phyloP scores from a whole-genome alignment of 2,888 invertebrate genomes.

The Protophormia terraenovae region DNA sequence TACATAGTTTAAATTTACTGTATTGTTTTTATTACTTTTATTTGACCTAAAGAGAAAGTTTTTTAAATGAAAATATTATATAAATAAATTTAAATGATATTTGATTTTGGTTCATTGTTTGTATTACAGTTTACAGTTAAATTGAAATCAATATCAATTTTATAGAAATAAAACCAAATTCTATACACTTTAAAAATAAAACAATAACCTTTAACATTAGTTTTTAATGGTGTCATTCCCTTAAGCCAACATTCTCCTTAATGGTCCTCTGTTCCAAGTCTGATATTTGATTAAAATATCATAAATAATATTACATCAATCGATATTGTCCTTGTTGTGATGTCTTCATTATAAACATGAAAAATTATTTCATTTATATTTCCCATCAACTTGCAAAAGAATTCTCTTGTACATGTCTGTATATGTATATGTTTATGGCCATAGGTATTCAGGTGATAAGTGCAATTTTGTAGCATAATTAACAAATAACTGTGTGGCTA shows the following conservation, averaged over 20 bases:
- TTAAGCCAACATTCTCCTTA: no score
- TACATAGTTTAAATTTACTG: not conserved
- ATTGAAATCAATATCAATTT: not conserved
- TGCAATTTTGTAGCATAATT: conserved; percentile 53
- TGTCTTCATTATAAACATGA: not conserved
- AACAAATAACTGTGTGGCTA: conserved; percentile 54
- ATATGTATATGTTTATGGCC: not conserved
- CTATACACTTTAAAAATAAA: no score
- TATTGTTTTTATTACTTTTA: not conserved
- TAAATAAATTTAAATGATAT: not conserved
- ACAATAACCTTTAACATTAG: no score
- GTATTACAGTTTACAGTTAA: not conserved
- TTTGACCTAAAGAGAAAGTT: conserved; percentile 7
- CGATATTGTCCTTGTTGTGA: not conserved
- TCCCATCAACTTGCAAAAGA: not conserved
- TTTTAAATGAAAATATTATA: not conserved
- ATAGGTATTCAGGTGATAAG: conserved; percentile 57
- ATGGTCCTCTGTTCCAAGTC: no score
- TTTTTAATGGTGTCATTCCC: no score
- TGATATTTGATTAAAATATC: no score
- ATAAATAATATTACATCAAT: not conserved
- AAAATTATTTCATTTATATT: conserved; percentile 22
- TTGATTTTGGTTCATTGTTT: not conserved
- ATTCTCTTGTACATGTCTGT: not conserved
- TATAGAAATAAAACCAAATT: no score